Evolutionary conservation across 1,140 invertebrate species (phyloP).

Genomic region (Trichogramma pretiosum): DNA sequence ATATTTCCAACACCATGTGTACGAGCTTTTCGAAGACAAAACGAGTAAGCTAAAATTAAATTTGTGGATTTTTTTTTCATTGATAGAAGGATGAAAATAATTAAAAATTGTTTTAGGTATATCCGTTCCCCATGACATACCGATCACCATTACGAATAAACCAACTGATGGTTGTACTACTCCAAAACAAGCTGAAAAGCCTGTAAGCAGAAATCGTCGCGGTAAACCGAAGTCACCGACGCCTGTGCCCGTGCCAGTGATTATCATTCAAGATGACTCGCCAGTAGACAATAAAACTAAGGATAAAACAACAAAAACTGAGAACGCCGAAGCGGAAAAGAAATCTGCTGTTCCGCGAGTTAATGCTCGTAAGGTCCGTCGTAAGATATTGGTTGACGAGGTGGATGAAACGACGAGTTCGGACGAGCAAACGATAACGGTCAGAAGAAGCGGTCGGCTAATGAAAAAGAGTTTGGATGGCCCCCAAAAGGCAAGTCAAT

Average conservation of each 20-base stretch:
- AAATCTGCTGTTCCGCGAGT: too few species aligned
- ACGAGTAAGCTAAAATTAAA: background rate
- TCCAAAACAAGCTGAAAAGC: conserved; percentile 8
- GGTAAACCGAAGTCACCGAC: conserved; percentile 11
- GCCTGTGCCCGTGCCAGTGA: background rate
- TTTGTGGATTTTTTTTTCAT: background rate
- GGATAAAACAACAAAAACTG: background rate
- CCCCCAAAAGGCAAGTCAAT: too few species aligned
- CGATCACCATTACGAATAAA: conserved; percentile 10
- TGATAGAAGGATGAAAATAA: background rate
- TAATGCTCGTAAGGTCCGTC: background rate
- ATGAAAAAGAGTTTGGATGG: conserved; percentile 2
- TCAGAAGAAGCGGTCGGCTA: background rate
- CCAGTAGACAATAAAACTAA: background rate
- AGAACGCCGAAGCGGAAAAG: background rate
- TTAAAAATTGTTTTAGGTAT: conserved; percentile 1
- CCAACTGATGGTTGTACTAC: background rate
- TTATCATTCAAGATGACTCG: background rate
- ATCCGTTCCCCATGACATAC: conserved; percentile 4
- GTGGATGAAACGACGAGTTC: background rate
- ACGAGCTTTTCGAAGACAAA: background rate
- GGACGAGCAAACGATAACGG: too few species aligned
- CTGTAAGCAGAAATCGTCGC: background rate
- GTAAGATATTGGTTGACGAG: conserved; percentile 12
- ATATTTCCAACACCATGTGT: conserved; percentile 10